phyloP scores from a whole-genome alignment of 2,113 vertebrate genomes.

The Galbula dea region DNA sequence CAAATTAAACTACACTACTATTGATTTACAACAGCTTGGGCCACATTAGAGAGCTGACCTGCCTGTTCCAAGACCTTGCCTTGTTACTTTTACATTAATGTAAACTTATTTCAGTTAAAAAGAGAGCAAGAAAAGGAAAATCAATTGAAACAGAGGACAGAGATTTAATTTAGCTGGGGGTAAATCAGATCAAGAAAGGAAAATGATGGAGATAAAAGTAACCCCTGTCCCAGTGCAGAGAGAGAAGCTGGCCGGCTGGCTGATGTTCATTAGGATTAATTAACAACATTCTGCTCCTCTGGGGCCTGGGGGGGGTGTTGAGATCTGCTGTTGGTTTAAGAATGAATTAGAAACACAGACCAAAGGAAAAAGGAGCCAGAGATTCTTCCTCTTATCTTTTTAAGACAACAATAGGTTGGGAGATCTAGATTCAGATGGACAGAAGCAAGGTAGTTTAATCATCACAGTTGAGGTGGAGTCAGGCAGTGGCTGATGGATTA shows the following conservation, averaged over 20 bases:
- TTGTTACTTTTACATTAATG: conserved; percentile 38
- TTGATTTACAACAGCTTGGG: background rate
- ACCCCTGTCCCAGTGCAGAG: background rate
- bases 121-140: conserved; percentile 39
- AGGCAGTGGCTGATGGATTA: background rate
- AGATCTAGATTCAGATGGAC: background rate
- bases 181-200: conserved; percentile 56
- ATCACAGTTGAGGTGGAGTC: background rate
- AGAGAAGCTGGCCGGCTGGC: background rate
- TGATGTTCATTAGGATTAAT: conserved; percentile 64
- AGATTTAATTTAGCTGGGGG: conserved; percentile 61
- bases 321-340: background rate
- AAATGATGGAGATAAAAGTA: conserved; percentile 59
- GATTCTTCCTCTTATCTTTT: background rate
- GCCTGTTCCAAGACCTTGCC: conserved; percentile 11
- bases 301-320: background rate
- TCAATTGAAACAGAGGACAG: conserved; percentile 57
- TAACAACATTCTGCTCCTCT: conserved; percentile 6
- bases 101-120: conserved; percentile 55
- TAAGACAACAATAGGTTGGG: background rate
- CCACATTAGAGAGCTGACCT: background rate
- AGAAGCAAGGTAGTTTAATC: background rate
- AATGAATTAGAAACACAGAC: background rate
- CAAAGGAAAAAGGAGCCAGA: background rate
- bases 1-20: conserved; percentile 10